phyloP scores from a whole-genome alignment of 2,113 vertebrate genomes.

The Callipepla squamata region DNA sequence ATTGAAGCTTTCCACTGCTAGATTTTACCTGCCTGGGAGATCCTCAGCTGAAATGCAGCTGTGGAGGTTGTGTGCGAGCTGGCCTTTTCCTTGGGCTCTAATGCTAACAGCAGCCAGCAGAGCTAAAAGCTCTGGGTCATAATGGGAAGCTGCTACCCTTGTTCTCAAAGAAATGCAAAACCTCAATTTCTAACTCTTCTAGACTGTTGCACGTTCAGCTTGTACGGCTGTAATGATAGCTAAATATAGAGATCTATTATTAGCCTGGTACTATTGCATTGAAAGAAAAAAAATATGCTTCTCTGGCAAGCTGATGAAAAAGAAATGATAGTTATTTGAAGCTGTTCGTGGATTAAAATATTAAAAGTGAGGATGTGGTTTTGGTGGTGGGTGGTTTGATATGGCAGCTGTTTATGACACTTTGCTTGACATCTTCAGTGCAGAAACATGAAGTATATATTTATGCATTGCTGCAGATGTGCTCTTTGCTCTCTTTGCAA shows the following conservation, averaged over 20 bases:
- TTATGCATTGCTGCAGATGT: neutral
- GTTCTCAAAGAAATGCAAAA: neutral
- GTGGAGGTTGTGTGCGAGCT: neutral
- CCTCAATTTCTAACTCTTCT: neutral
- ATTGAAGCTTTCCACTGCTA: neutral
- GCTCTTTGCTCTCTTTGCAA: neutral
- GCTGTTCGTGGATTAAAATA: neutral
- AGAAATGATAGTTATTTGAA: slow-evolving; percentile 4
- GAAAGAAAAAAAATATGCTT: neutral
- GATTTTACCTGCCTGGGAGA: neutral
- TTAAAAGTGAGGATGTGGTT: neutral
- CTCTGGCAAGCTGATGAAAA: neutral
- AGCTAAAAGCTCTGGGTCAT: neutral
- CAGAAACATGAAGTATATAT: neutral
- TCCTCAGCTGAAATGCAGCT: neutral
- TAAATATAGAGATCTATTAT: slow-evolving; percentile 42
- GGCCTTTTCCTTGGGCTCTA: neutral
- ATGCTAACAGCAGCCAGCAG: neutral
- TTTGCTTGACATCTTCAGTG: neutral
- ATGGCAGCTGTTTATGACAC: neutral
- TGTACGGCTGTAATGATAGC: neutral
- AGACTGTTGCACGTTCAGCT: neutral
- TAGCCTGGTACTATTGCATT: neutral
- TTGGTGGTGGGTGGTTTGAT: slow-evolving; percentile 9
- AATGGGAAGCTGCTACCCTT: neutral